A percentile compares a stretch with the other conserved stretches of the same genome.
Evolutionary conservation across 2,888 invertebrate genomes (phyloP).

Genomic region (Tribolium freemani): DNA sequence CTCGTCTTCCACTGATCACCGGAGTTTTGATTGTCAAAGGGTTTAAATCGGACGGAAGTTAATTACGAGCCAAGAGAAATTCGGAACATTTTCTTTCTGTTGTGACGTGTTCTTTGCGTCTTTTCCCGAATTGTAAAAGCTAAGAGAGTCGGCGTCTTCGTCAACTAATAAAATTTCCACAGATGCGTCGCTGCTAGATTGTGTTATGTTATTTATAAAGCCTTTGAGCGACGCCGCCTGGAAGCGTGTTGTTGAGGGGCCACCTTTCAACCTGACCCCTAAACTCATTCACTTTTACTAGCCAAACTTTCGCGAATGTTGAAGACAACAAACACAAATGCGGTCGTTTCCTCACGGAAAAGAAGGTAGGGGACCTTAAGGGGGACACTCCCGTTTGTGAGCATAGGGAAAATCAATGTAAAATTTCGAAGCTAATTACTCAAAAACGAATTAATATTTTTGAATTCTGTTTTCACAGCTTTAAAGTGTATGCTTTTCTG

Average conservation of each 20-base stretch:
- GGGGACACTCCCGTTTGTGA: too few species aligned
- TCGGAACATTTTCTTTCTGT: not conserved
- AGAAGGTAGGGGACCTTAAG: conserved; percentile 8
- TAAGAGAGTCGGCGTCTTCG: conserved; percentile 53
- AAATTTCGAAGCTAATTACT: too few species aligned
- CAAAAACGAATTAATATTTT: too few species aligned
- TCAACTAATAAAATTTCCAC: conserved; percentile 66
- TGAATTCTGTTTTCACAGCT: too few species aligned
- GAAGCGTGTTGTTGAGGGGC: conserved; percentile 46
- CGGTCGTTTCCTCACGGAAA: not conserved
- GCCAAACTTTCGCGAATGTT: conserved; percentile 16
- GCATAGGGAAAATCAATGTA: too few species aligned
- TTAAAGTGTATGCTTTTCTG: too few species aligned
- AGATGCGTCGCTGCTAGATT: conserved; percentile 65
- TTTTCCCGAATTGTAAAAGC: conserved; percentile 41
- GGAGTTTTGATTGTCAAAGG: conserved; percentile 16
- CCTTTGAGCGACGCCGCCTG: conserved; percentile 59
- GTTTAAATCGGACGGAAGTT: conserved; percentile 11
- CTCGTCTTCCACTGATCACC: not conserved
- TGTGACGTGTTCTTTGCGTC: conserved; percentile 25
- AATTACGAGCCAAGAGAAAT: not conserved
- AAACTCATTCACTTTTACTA: conserved; percentile 39
- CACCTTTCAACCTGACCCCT: conserved; percentile 19
- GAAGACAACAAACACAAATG: not conserved
- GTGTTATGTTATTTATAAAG: conserved; percentile 66